Evolutionary conservation across 2,888 invertebrate genomes (phyloP).

Genomic region (Tipula helvola): DNA sequence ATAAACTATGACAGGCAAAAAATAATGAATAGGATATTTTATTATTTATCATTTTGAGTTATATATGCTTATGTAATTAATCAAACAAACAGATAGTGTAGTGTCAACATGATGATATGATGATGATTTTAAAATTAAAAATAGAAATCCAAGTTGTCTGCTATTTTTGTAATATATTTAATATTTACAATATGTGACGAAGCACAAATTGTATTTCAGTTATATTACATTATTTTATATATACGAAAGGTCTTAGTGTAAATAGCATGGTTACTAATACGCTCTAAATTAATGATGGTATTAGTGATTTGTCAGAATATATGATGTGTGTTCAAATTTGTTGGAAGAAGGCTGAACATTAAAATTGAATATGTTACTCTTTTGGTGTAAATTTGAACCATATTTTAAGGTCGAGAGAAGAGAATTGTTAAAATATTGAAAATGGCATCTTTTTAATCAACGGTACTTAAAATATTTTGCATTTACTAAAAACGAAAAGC

Average conservation of each 20-base stretch:
- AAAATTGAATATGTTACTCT: too few species aligned
- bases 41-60: background rate
- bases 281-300: background rate
- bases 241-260: background rate
- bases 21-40: background rate
- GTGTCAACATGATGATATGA: background rate
- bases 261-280: background rate
- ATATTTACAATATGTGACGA: background rate
- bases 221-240: background rate
- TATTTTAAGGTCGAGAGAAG: too few species aligned
- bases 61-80: slow-evolving; percentile 4
- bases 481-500: too few species aligned
- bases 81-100: background rate
- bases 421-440: too few species aligned
- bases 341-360: too few species aligned
- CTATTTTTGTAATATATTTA: background rate
- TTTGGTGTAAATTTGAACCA: too few species aligned
- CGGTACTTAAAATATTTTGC: too few species aligned
- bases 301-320: too few species aligned
- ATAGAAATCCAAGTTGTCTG: background rate
- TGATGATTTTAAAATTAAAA: slow-evolving; percentile 4
- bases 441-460: too few species aligned
- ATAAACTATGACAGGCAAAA: background rate
- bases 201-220: background rate
- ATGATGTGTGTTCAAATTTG: too few species aligned